Evolutionary conservation across 2,888 invertebrate genomes (phyloP).

Genomic region (Altica lythri): DNA sequence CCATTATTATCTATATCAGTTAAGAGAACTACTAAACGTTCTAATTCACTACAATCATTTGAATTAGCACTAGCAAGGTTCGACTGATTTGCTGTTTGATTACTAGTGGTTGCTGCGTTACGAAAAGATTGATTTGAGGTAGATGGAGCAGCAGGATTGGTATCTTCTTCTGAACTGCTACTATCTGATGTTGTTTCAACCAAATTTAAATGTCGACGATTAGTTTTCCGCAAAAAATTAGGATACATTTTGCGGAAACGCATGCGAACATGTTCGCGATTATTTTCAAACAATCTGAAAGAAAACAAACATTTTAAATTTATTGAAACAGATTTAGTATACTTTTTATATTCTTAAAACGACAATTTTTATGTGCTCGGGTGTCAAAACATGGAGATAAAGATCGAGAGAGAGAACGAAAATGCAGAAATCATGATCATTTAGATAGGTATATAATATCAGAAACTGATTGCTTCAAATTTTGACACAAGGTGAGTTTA

Average conservation of each 20-base stretch:
- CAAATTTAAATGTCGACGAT: slow-evolving; percentile 27
- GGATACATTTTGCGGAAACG: slow-evolving; percentile 45
- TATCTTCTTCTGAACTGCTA: slow-evolving; percentile 44
- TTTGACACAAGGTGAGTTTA: no score
- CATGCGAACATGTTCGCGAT: slow-evolving; percentile 43
- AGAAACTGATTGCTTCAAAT: no score
- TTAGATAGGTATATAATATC: no score
- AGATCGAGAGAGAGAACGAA: no score
- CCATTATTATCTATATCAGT: slow-evolving; percentile 44
- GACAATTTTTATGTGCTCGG: no score
- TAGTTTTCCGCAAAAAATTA: slow-evolving; percentile 43
- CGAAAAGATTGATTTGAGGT: slow-evolving; percentile 1
- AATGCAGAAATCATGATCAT: no score
- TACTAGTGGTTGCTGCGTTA: not conserved
- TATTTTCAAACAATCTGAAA: slow-evolving; percentile 45
- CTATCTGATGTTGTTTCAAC: slow-evolving; percentile 48
- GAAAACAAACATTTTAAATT: not conserved
- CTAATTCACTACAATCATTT: slow-evolving; percentile 42
- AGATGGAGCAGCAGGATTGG: slow-evolving; percentile 21
- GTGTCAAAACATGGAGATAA: no score
- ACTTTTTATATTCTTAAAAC: no score
- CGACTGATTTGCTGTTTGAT: not conserved
- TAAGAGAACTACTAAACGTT: slow-evolving; percentile 46
- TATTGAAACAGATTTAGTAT: slow-evolving; percentile 5
- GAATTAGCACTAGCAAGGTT: no score